Conservation (phyloP, 2,888 invertebrate genomes). For the Spicauda simplicius region DNA sequence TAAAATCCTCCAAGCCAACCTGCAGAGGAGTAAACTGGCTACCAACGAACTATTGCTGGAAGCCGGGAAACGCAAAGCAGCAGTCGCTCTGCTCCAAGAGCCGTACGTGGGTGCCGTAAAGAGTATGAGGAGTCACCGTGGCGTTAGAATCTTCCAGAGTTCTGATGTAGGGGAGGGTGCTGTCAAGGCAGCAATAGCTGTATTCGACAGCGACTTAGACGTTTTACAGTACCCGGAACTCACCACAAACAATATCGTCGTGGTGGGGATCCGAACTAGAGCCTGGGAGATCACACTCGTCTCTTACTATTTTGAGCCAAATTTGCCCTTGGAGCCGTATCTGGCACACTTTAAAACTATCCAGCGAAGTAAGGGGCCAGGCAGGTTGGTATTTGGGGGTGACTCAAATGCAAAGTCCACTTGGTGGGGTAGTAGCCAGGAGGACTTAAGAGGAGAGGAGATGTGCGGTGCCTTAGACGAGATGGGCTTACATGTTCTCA, state of each 20-base stretch:
- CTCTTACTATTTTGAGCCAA: not conserved
- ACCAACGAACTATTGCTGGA: slow-evolving; percentile 1
- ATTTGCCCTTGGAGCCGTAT: not conserved
- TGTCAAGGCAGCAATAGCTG: slow-evolving; percentile 30
- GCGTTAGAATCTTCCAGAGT: slow-evolving; percentile 24
- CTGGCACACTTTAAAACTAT: not conserved
- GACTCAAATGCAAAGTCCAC: too few species aligned
- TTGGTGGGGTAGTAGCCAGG: too few species aligned
- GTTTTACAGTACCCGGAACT: slow-evolving; percentile 19
- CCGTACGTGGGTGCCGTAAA: slow-evolving; percentile 16
- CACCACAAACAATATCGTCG: too few species aligned
- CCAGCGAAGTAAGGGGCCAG: too few species aligned
- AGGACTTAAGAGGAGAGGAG: not conserved
- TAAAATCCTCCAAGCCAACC: slow-evolving; percentile 7
- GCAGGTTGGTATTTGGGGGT: too few species aligned
- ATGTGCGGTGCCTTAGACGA: not conserved
- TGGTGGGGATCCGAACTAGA: too few species aligned
- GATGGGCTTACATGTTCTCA: not conserved
- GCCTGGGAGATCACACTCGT: not conserved
- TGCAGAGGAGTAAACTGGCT: not conserved
- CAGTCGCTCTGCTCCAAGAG: slow-evolving; percentile 4
- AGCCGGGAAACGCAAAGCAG: not conserved
- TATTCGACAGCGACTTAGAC: slow-evolving; percentile 18
- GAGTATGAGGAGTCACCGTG: slow-evolving; percentile 11
- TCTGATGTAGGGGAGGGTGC: slow-evolving; percentile 5